These are phyloP conservation scores for Ormia ochracea DNA, from an alignment of 2,888 invertebrate genomes.

Conservation along the genomic window DNA sequence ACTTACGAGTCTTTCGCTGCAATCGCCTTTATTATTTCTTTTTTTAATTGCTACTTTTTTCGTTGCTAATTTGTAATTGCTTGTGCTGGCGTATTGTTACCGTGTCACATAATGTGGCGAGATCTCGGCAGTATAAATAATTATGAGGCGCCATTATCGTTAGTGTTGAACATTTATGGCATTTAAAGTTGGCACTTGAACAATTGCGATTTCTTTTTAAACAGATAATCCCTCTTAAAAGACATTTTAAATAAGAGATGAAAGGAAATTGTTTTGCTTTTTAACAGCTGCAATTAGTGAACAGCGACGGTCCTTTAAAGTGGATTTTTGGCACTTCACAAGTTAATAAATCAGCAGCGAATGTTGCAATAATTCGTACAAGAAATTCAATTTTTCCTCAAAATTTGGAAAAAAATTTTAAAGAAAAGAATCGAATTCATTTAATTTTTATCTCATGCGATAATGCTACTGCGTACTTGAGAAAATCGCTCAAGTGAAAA, in stretches of 20 bases:
- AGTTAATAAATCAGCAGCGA: too few relatives aligned
- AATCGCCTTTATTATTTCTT: not conserved
- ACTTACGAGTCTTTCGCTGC: too few relatives aligned
- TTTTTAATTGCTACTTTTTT: not conserved
- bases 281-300: not conserved
- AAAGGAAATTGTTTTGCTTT: not conserved
- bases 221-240: not conserved
- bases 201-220: slow-evolving; percentile 24
- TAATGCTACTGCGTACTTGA: too few relatives aligned
- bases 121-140: slow-evolving; percentile 28
- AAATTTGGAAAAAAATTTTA: too few relatives aligned
- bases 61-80: slow-evolving; percentile 12
- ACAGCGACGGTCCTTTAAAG: too few relatives aligned
- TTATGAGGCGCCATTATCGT: slow-evolving; percentile 52
- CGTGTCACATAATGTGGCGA: slow-evolving; percentile 15
- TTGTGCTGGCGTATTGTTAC: slow-evolving; percentile 21
- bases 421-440: too few relatives aligned
- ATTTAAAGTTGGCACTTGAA: slow-evolving; percentile 17
- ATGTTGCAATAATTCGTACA: too few relatives aligned
- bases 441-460: too few relatives aligned
- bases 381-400: too few relatives aligned
- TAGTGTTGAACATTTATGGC: slow-evolving; percentile 52
- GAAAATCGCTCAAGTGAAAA: too few relatives aligned
- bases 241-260: not conserved
- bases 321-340: too few relatives aligned